phyloP scores from a whole-genome alignment of 35 echinoderm and acorn worm genomes.

The Anneissia japonica region DNA sequence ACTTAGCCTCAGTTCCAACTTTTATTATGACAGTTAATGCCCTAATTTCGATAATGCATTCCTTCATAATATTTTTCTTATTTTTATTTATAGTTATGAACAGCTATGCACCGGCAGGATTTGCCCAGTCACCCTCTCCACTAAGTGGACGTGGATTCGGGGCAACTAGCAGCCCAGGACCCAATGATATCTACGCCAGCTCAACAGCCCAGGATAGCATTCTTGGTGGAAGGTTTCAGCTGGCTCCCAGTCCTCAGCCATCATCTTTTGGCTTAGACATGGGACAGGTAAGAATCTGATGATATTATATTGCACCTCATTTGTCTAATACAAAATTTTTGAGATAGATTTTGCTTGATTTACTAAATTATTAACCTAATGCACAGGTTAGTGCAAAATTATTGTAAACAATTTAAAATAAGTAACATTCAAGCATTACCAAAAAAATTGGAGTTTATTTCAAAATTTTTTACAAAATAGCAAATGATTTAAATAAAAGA shows the following conservation, averaged over 20 bases:
- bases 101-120: constrained; percentile 68
- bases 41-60: too few species aligned
- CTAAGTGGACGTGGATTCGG: constrained; percentile 73
- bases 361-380: background rate
- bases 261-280: constrained; percentile 53
- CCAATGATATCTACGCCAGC: constrained; percentile 72
- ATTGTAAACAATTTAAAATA: too few species aligned
- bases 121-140: constrained; percentile 77
- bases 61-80: background rate
- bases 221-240: constrained; percentile 58
- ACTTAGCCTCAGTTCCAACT: too few species aligned
- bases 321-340: background rate
- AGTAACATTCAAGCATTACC: too few species aligned
- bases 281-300: constrained; percentile 42
- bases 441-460: too few species aligned
- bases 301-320: background rate
- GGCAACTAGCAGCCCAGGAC: constrained; percentile 73
- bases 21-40: too few species aligned
- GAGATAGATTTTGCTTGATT: background rate
- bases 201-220: constrained; percentile 69
- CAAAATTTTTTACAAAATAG: too few species aligned
- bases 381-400: too few species aligned
- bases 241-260: constrained; percentile 82
- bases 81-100: constrained; percentile 52
- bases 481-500: too few species aligned